phyloP scores from a whole-genome alignment of 2,113 vertebrate genomes.

The Mirza zaza region DNA sequence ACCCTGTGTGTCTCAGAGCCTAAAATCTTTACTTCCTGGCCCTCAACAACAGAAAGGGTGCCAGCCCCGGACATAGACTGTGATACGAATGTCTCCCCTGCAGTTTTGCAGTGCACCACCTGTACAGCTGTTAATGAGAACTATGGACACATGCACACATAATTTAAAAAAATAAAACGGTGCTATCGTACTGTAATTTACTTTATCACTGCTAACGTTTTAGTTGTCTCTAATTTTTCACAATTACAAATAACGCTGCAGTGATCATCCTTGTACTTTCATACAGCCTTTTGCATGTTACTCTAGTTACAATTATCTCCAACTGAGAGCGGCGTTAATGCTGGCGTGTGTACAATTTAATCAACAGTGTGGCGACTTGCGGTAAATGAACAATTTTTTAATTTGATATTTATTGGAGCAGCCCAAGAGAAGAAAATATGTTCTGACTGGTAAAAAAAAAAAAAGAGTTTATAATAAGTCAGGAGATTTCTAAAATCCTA shows the following conservation, averaged over 20 bases:
- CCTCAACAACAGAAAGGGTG: background rate
- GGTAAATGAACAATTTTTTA: slow-evolving; percentile 35
- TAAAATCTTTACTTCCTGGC: background rate
- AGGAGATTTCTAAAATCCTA: slow-evolving; percentile 22
- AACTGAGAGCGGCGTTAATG: background rate
- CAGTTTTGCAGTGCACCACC: background rate
- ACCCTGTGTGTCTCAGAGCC: background rate
- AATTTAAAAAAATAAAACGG: background rate
- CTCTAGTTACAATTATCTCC: background rate
- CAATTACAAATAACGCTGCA: background rate
- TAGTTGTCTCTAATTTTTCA: background rate
- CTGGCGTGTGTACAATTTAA: background rate
- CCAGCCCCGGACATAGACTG: background rate
- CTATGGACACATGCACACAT: fast-evolving
- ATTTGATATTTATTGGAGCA: background rate
- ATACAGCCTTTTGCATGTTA: background rate
- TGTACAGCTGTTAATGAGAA: fast-evolving
- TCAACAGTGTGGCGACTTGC: background rate
- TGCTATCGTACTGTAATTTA: no score
- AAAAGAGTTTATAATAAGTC: background rate
- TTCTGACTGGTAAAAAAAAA: background rate
- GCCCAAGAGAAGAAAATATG: background rate
- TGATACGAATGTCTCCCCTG: fast-evolving
- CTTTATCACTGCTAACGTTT: background rate
- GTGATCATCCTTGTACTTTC: background rate